A percentile compares a stretch with the other conserved stretches of the same genome.
Evolutionary conservation across 2,888 invertebrate genomes (phyloP).

Genomic region (Eugnorisma glareosa): DNA sequence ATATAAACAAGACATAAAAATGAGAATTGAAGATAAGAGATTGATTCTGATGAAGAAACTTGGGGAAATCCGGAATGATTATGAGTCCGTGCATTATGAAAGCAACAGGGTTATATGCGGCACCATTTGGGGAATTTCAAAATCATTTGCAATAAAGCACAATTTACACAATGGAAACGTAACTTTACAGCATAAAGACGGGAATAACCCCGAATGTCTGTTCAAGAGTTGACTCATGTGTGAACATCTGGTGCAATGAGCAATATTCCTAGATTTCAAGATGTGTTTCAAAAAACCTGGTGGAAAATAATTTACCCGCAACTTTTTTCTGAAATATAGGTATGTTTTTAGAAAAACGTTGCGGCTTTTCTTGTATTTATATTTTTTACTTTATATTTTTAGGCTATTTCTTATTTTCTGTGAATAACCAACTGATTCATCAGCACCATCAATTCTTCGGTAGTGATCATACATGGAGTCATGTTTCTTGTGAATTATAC

Average conservation of each 20-base stretch:
- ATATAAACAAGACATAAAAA: neutral
- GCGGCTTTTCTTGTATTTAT: no score
- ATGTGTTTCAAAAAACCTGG: constrained; percentile 5
- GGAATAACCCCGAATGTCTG: constrained; percentile 27
- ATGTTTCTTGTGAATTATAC: neutral
- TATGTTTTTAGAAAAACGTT: neutral
- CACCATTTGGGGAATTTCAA: neutral
- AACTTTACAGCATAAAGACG: neutral
- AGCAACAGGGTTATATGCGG: neutral
- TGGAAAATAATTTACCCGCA: neutral
- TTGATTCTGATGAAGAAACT: neutral
- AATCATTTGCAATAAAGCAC: constrained; percentile 9
- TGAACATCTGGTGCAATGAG: constrained; percentile 31
- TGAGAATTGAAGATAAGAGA: neutral
- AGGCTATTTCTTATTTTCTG: neutral
- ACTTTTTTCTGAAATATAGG: neutral
- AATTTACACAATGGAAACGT: constrained; percentile 29
- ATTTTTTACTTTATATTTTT: no score
- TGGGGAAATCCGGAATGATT: neutral
- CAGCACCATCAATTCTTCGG: neutral
- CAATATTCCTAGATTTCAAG: constrained; percentile 22
- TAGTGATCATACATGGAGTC: neutral
- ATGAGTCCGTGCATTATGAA: neutral
- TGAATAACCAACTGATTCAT: neutral
- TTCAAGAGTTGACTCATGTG: constrained; percentile 31